phyloP scores from a whole-genome alignment of 2,113 vertebrate genomes.

The Takifugu bimaculatus region DNA sequence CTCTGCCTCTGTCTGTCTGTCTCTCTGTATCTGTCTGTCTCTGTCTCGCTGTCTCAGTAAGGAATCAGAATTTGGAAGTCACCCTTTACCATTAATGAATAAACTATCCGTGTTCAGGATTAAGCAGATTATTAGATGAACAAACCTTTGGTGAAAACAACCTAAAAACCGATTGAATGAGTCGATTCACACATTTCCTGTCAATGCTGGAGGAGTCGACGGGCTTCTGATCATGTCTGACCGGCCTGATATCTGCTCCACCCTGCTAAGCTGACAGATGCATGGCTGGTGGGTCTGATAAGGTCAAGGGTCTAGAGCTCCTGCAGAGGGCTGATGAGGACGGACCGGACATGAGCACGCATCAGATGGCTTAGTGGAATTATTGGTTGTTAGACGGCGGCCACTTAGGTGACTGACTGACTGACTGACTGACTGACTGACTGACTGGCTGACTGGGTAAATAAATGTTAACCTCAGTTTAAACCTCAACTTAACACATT shows the following conservation, averaged over 20 bases:
- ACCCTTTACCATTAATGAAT: no score
- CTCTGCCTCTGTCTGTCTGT: not conserved
- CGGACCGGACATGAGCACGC: constrained; percentile 31
- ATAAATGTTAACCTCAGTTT: no score
- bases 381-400: constrained; percentile 13
- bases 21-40: not conserved
- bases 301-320: constrained; percentile 41
- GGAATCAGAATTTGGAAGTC: no score
- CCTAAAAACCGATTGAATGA: no score
- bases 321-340: constrained; percentile 20
- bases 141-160: no score
- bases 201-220: no score
- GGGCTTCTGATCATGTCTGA: not conserved
- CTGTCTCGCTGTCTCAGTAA: not conserved
- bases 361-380: constrained; percentile 19
- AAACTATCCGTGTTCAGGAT: no score
- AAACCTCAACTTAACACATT: no score
- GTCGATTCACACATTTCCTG: no score
- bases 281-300: constrained; percentile 23
- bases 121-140: no score
- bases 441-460: constrained; percentile 6
- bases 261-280: constrained; percentile 39
- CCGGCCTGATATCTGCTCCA: constrained; percentile 1
- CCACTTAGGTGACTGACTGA: constrained; percentile 3
- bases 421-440: no score